Evolutionary conservation across 1,140 invertebrate genomes (phyloP).

Genomic region (Eriosoma lanigerum): DNA sequence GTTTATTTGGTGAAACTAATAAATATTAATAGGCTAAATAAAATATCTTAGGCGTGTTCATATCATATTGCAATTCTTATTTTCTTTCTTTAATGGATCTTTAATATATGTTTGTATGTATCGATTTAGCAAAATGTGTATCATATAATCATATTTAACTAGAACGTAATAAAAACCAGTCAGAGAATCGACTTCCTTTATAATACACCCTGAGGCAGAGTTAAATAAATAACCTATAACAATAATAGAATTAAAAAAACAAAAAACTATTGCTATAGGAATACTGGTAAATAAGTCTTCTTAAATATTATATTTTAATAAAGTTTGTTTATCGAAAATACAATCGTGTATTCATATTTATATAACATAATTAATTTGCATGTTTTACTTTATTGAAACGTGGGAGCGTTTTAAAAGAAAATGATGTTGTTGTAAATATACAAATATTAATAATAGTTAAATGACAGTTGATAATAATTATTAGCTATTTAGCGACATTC

Average conservation of each 20-base stretch:
- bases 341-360: too few species aligned
- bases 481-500: not conserved
- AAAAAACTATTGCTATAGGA: not conserved
- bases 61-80: too few species aligned
- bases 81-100: too few species aligned
- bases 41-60: too few species aligned
- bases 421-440: not conserved
- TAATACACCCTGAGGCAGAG: not conserved
- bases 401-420: too few species aligned
- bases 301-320: not conserved
- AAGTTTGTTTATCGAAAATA: not conserved
- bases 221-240: too few species aligned
- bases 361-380: not conserved
- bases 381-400: not conserved
- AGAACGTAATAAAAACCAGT: constrained; percentile 47
- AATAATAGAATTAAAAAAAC: not conserved
- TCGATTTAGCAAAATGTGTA: not conserved
- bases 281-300: not conserved
- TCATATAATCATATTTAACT: not conserved
- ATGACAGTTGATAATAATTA: not conserved
- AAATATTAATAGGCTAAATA: not conserved
- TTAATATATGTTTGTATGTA: not conserved
- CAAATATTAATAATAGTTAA: not conserved
- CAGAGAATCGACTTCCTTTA: not conserved
- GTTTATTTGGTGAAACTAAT: not conserved